phyloP scores from a whole-genome alignment of 2,888 invertebrate genomes.

The Acanthococcus lagerstroemiae region DNA sequence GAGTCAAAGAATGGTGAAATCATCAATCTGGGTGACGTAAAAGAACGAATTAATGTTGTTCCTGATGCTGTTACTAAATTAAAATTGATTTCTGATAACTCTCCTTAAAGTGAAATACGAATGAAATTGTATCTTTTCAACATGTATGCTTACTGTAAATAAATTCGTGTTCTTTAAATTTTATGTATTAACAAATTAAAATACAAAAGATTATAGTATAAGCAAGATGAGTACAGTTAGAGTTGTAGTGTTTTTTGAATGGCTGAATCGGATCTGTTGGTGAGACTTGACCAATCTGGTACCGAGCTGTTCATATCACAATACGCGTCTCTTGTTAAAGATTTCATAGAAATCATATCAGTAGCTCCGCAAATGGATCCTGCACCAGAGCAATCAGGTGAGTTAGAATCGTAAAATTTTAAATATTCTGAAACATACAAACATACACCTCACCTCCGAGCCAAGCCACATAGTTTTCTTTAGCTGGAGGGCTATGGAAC shows the following conservation, averaged over 20 bases:
- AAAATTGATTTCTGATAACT: neutral
- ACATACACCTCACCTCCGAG: conserved; percentile 53
- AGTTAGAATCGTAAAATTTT: neutral
- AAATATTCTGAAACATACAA: neutral
- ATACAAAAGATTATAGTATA: too few relatives aligned
- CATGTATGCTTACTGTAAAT: too few relatives aligned
- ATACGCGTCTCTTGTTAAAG: conserved; percentile 24
- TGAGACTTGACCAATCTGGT: conserved; percentile 28
- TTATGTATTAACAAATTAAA: neutral
- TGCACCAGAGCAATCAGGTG: conserved; percentile 2
- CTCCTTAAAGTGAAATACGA: neutral
- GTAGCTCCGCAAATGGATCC: conserved; percentile 39
- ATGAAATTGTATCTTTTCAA: neutral
- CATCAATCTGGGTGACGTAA: conserved; percentile 15
- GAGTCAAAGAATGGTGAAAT: conserved; percentile 9
- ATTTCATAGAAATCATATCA: conserved; percentile 27
- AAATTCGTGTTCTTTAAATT: too few relatives aligned
- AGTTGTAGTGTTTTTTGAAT: conserved; percentile 15
- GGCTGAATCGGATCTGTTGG: conserved; percentile 1
- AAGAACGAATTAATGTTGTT: conserved; percentile 5
- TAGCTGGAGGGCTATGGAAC: conserved; percentile 70
- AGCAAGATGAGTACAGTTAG: neutral
- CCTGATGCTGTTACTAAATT: conserved; percentile 17
- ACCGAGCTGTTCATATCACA: conserved; percentile 20
- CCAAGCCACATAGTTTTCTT: conserved; percentile 78